Percentiles rank a stretch among this genome's conserved stretches.
These are phyloP conservation scores for Lasioglossum leucozonium DNA, from an alignment of 2,888 invertebrate genomes.

Conservation along the genomic window DNA sequence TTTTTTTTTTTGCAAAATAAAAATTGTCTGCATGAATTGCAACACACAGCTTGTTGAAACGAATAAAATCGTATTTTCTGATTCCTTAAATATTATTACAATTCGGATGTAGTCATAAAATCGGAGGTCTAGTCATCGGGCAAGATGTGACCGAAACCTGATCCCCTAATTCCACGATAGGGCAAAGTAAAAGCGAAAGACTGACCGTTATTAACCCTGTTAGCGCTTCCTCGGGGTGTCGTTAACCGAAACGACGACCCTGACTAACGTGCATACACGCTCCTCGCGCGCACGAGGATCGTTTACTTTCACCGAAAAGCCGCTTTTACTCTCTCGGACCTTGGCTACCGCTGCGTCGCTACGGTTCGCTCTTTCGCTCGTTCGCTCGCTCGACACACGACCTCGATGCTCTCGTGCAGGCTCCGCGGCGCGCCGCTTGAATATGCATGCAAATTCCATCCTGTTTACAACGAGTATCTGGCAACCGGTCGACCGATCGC, in stretches of 20 bases:
- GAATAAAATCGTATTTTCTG: too few species aligned
- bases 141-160: neutral
- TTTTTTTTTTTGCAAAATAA: too few species aligned
- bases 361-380: constrained; percentile 31
- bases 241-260: constrained; percentile 51
- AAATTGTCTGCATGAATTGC: too few species aligned
- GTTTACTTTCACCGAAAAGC: constrained; percentile 63
- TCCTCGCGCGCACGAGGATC: neutral
- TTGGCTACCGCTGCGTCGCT: constrained; percentile 9
- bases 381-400: constrained; percentile 44
- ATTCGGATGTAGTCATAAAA: too few species aligned
- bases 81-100: too few species aligned
- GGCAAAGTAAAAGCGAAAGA: constrained; percentile 3
- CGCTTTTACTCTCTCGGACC: constrained; percentile 44
- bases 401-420: constrained; percentile 67
- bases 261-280: neutral
- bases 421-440: constrained; percentile 70
- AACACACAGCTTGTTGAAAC: too few species aligned
- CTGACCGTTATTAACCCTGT: neutral
- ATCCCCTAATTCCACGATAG: neutral
- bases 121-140: too few species aligned
- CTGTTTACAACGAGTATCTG: constrained; percentile 79
- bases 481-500: constrained; percentile 67
- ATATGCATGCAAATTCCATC: constrained; percentile 81
- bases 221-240: constrained; percentile 15